Evolutionary conservation across 2,888 invertebrate species (phyloP), one percentile per base, ranked within the genome.

Genomic region (Amphipyra tragopoginis): DNA sequence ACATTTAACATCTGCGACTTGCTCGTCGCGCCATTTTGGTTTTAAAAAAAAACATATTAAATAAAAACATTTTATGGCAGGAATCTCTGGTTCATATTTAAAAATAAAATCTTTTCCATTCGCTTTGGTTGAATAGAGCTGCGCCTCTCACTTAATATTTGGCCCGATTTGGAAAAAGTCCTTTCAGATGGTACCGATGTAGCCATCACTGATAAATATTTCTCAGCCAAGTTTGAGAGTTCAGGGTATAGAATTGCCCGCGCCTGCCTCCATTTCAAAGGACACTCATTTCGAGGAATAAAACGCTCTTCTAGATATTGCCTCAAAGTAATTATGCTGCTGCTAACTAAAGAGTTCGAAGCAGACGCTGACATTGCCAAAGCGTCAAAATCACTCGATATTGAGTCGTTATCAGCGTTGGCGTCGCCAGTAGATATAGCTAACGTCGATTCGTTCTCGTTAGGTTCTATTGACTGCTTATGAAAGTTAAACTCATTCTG

Each of bases 51-150:
- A n/a, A n/a, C n/a, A n/a, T n/a, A n/a, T n/a, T n/a, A n/a, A n/a
- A n/a, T n/a, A n/a, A n/a, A n/a, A n/a, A n/a, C 29, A 29, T 58
- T 66, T 71, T 71, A 72, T 61, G 40, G 42, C 48, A 75, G 6
- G 26, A 45, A 54, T 39, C 54, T 54, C 6, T 75, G 72, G 68
- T 79, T 79, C 56, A 74, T 69, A 72, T 79, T 76, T 72, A 77
- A 72, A 77, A 76, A 75, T 76, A 76, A 75, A 72, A 77, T 51
- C 65, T 78, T 80, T 74, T 71, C 76, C 66, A 78, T 77, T 61
- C 78, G 47, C 64, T 77, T 77, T 57, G 57, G 53, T 40, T 51
- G 43, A 44, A 63, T 74, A 45, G 68, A 72, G 69, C 72, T 75
- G 51, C 75, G 72, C 63, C 60, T 79, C 55, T 80, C 69, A 47